Percentiles rank a stretch among this genome's conserved stretches.
Conservation (phyloP, 2,113 vertebrate genomes). For the Semicossyphus pulcher region DNA sequence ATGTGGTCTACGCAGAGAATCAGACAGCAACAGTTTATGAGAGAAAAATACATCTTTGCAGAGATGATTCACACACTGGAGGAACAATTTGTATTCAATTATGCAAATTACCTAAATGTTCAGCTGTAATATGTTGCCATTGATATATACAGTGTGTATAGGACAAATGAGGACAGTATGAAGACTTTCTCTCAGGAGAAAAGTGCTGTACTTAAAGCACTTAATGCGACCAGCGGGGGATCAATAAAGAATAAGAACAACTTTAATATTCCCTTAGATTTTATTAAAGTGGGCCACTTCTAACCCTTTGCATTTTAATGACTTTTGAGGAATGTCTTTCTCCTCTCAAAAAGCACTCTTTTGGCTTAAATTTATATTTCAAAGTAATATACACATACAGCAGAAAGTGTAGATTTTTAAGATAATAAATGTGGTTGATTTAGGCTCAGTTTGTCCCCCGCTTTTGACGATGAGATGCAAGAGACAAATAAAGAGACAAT, state of each 20-base stretch:
- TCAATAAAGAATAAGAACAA: conserved; percentile 10
- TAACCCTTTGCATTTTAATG: conserved; percentile 39
- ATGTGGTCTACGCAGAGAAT: conserved; percentile 20
- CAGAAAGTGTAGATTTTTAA: too few relatives aligned
- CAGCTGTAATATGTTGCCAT: not conserved
- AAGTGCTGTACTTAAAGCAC: too few relatives aligned
- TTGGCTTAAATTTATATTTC: too few relatives aligned
- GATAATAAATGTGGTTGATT: too few relatives aligned
- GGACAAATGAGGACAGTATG: not conserved
- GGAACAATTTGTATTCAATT: conserved; percentile 8
- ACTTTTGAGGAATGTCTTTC: conserved; percentile 7
- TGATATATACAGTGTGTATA: not conserved
- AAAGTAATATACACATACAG: too few relatives aligned
- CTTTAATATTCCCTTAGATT: conserved; percentile 22
- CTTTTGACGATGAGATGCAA: too few relatives aligned
- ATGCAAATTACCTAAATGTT: conserved; percentile 1
- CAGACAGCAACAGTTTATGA: not conserved
- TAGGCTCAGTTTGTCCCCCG: too few relatives aligned
- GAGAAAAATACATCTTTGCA: not conserved
- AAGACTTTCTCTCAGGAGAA: conserved; percentile 11
- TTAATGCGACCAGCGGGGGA: conserved; percentile 11
- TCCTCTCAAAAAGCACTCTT: too few relatives aligned
- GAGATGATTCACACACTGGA: not conserved
- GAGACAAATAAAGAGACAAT: too few relatives aligned
- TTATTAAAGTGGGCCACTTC: too few relatives aligned